Evolutionary conservation across 2,888 invertebrate species (phyloP).

Genomic region (Argyra leucocephala): DNA sequence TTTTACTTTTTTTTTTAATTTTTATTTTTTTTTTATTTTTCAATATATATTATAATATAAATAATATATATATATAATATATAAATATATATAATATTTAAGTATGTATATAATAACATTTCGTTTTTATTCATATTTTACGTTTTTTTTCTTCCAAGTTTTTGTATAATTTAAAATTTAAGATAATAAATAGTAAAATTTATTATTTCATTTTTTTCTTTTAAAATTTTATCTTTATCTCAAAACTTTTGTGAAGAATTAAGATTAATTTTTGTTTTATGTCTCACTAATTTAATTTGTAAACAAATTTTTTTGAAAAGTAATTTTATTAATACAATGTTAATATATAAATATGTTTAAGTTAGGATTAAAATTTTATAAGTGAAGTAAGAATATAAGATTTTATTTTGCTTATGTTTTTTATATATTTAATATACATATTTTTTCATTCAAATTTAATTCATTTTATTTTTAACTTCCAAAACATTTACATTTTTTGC

Average conservation of each 20-base stretch:
- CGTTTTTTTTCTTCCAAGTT: neutral
- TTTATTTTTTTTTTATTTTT: slow-evolving; percentile 19
- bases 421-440: too few species aligned
- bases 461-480: too few species aligned
- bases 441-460: too few species aligned
- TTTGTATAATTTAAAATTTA: neutral
- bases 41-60: slow-evolving; percentile 17
- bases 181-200: neutral
- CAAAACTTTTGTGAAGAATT: neutral
- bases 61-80: slow-evolving; percentile 19
- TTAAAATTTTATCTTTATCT: neutral
- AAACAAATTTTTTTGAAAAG: too few species aligned
- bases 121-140: neutral
- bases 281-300: neutral
- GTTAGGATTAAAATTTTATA: too few species aligned
- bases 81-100: slow-evolving; percentile 11
- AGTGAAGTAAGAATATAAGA: too few species aligned
- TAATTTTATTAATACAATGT: too few species aligned
- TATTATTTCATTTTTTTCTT: neutral
- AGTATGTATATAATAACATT: neutral
- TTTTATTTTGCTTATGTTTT: too few species aligned
- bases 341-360: too few species aligned
- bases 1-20: slow-evolving; percentile 20
- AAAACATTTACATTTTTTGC: too few species aligned
- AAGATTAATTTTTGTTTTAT: neutral